Percentiles rank a stretch among this genome's conserved stretches.
Conservation (phyloP, 2,113 vertebrate species). For the Microcebus tavaratra region DNA sequence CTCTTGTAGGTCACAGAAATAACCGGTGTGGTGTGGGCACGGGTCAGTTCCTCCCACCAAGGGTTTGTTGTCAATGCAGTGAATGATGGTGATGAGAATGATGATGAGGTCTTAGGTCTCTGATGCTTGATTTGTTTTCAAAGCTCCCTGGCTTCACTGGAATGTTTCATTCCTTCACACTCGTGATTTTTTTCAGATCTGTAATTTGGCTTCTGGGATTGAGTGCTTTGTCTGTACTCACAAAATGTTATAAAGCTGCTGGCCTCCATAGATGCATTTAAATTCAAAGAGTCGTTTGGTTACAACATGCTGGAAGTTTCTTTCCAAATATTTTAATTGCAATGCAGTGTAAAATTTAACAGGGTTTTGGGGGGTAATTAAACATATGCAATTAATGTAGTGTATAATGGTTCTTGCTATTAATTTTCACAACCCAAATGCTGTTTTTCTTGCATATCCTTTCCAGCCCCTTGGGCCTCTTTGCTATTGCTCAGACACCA, state of each 20-base stretch:
- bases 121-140: conserved; percentile 58
- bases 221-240: conserved; percentile 76
- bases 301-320: conserved; percentile 57
- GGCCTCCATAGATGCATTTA: conserved; percentile 57
- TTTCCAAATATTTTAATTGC: conserved; percentile 68
- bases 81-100: neutral
- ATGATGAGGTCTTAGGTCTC: neutral
- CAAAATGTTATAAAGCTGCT: conserved; percentile 70
- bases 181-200: conserved; percentile 66
- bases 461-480: neutral
- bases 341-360: conserved; percentile 65
- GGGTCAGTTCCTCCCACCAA: neutral
- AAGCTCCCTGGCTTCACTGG: neutral
- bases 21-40: neutral
- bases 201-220: conserved; percentile 71
- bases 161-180: conserved; percentile 43
- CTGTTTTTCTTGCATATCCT: conserved; percentile 16
- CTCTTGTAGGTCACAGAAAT: neutral
- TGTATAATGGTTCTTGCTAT: conserved; percentile 61
- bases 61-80: neutral
- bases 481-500: neutral
- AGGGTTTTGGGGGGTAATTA: conserved; percentile 72
- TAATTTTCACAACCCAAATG: conserved; percentile 54
- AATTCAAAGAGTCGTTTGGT: conserved; percentile 68
- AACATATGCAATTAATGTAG: conserved; percentile 65